These are phyloP conservation scores for Rugalucina vietnamica DNA, from an alignment of 2,888 invertebrate genomes.

Conservation along the genomic window DNA sequence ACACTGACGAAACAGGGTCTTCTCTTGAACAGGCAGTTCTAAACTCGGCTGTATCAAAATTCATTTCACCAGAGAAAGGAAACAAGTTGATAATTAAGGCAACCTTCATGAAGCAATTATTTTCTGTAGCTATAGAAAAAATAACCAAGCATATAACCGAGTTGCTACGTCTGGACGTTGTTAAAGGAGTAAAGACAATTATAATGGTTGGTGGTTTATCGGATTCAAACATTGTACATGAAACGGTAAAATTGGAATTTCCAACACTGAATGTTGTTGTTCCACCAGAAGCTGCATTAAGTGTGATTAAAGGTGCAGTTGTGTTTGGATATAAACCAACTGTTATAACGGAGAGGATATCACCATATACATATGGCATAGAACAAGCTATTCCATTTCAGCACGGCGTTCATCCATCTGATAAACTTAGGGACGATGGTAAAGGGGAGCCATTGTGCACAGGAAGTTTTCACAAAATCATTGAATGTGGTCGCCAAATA, in stretches of 20 bases:
- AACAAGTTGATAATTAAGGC: conserved; percentile 32
- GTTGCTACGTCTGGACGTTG: background rate
- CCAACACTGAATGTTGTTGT: conserved; percentile 7
- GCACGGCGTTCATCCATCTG: background rate
- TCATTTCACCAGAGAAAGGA: background rate
- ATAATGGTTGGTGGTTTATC: conserved; percentile 49
- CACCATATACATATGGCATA: conserved; percentile 41
- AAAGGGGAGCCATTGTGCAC: background rate
- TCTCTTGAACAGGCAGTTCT: conserved; percentile 12
- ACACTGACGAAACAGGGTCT: conserved; percentile 6
- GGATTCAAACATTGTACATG: conserved; percentile 33
- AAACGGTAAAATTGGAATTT: conserved; percentile 28
- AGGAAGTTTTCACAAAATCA: conserved; percentile 23
- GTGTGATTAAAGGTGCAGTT: conserved; percentile 46
- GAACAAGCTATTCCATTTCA: background rate
- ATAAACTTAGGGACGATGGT: background rate
- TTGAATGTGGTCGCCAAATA: conserved; percentile 17
- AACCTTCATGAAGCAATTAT: conserved; percentile 27
- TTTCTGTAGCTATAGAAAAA: conserved; percentile 26
- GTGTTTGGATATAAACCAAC: conserved; percentile 31
- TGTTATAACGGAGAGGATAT: conserved; percentile 16
- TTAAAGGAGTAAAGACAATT: conserved; percentile 11
- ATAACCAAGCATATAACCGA: conserved; percentile 18
- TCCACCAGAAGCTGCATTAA: conserved; percentile 35
- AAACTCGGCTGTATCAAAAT: conserved; percentile 1